Percentiles rank a stretch among this genome's conserved stretches.
Conservation (phyloP, 2,113 vertebrate genomes). For the Bombycilla garrulus region DNA sequence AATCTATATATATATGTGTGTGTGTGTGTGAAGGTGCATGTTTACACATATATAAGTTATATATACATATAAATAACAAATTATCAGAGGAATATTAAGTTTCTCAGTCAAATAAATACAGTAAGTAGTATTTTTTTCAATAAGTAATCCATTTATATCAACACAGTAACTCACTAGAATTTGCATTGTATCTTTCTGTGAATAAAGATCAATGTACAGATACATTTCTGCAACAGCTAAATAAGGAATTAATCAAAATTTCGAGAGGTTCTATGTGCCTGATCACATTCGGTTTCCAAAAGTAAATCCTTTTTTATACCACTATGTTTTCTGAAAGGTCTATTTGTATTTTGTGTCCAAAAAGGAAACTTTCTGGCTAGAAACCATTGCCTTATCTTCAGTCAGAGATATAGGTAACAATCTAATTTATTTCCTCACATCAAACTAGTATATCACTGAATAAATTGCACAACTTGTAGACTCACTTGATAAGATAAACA, state of each 20-base stretch:
- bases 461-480: background rate
- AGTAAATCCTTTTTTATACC: background rate
- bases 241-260: background rate
- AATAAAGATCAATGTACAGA: background rate
- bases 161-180: background rate
- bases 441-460: background rate
- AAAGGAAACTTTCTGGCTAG: background rate
- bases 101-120: background rate
- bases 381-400: background rate
- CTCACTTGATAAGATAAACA: background rate
- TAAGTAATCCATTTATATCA: background rate
- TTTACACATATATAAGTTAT: background rate
- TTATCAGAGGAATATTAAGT: background rate
- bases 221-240: background rate
- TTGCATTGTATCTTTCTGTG: background rate
- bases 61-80: background rate
- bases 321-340: background rate
- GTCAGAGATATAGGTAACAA: background rate
- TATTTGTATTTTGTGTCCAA: background rate
- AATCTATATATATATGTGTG: background rate
- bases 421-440: background rate
- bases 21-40: background rate
- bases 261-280: background rate
- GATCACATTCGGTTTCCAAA: background rate
- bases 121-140: background rate